phyloP scores from a whole-genome alignment of 2,113 vertebrate genomes.

The Sorex araneus region DNA sequence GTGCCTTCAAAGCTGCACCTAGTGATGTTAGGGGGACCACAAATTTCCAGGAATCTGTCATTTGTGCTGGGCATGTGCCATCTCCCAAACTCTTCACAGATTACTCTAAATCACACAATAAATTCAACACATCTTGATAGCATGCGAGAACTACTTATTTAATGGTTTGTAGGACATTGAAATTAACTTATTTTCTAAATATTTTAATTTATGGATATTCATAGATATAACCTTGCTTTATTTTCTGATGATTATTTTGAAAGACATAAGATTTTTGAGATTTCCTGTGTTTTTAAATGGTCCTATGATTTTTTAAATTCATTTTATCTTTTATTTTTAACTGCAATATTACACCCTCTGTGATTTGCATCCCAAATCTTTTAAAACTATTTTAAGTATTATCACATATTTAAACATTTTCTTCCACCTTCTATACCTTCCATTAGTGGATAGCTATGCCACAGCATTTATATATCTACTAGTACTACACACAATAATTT shows the following conservation, averaged over 20 bases:
- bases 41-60: too few species aligned
- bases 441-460: too few species aligned
- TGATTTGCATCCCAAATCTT: background rate
- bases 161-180: background rate
- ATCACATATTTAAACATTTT: slow-evolving; percentile 30
- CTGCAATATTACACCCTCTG: background rate
- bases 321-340: background rate
- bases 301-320: background rate
- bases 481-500: background rate
- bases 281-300: background rate
- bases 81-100: too few species aligned
- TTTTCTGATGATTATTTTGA: slow-evolving; percentile 49
- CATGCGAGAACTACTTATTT: too few species aligned
- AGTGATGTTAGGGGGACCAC: too few species aligned
- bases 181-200: slow-evolving; percentile 25
- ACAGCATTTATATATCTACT: background rate
- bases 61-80: too few species aligned
- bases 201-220: background rate
- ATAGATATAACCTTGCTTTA: background rate
- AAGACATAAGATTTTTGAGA: background rate
- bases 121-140: too few species aligned
- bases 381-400: background rate
- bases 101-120: too few species aligned
- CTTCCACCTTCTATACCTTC: background rate
- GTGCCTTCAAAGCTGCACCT: too few species aligned